Conservation (phyloP, 1,140 invertebrate genomes). For the Drosophila pruinosa region DNA sequence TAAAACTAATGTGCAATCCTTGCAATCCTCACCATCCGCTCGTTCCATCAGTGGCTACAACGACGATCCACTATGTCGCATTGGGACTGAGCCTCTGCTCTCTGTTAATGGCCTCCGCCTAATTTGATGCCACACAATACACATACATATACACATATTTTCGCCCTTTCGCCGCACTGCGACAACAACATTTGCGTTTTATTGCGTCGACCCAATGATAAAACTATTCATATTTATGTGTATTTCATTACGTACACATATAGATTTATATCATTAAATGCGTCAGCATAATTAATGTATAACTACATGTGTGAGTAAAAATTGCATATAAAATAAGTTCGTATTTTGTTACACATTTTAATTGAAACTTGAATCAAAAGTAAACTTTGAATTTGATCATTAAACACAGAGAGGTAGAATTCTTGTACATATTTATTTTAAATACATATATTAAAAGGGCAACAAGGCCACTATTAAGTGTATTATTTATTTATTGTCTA, state of each 20-base stretch:
- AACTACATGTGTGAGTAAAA: background rate
- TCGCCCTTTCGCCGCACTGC: background rate
- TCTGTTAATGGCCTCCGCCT: constrained; percentile 58
- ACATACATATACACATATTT: constrained; percentile 8
- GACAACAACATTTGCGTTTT: constrained; percentile 32
- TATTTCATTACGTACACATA: background rate
- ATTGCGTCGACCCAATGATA: constrained; percentile 19
- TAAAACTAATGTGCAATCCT: constrained; percentile 76
- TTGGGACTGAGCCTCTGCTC: constrained; percentile 2
- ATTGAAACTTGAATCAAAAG: too few species aligned
- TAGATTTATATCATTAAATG: constrained; percentile 20
- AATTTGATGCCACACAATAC: constrained; percentile 65
- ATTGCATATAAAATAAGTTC: too few species aligned
- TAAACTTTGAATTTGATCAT: too few species aligned
- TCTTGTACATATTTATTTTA: too few species aligned
- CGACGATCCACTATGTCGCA: constrained; percentile 16
- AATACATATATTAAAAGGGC: too few species aligned
- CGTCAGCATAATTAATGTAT: background rate
- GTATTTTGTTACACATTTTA: too few species aligned
- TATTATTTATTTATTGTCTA: too few species aligned
- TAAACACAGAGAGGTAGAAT: too few species aligned
- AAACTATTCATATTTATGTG: constrained; percentile 4
- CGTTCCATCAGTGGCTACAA: background rate
- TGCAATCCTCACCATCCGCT: constrained; percentile 20
- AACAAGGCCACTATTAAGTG: too few species aligned